phyloP scores from a whole-genome alignment of 1,140 invertebrate species.

The Armadillidium nasatum region DNA sequence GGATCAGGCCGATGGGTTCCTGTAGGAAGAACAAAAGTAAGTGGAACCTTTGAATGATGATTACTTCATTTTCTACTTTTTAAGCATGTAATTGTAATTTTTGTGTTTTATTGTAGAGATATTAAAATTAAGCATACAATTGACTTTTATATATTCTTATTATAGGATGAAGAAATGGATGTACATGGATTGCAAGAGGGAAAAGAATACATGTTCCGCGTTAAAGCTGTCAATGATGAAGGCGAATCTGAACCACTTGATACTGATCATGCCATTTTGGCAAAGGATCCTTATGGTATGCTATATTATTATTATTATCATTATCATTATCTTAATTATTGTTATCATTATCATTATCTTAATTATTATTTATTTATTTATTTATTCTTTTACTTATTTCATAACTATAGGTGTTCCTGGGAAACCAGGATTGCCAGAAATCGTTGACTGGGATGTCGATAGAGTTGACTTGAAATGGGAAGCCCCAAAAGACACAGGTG shows the following conservation, averaged over 20 bases:
- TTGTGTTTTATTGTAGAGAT: too few species aligned
- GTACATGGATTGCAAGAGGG: conserved; percentile 87
- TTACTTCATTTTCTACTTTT: not conserved
- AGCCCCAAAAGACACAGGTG: conserved; percentile 79
- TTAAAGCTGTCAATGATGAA: conserved; percentile 96
- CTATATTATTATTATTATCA: not conserved
- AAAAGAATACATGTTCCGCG: conserved; percentile 93
- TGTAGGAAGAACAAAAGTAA: conserved; percentile 65
- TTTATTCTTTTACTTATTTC: too few species aligned
- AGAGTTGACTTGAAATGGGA: conserved; percentile 90
- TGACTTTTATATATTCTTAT: too few species aligned
- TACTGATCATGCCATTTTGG: conserved; percentile 73
- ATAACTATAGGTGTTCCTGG: conserved; percentile 55
- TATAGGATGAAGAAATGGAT: conserved; percentile 74
- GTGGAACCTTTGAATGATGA: conserved; percentile 47
- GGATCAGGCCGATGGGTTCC: conserved; percentile 89
- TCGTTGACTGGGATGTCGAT: conserved; percentile 91
- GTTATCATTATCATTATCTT: too few species aligned
- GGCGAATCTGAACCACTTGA: conserved; percentile 93
- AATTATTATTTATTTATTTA: too few species aligned
- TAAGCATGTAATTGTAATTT: too few species aligned
- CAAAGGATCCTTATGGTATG: conserved; percentile 91
- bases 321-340: too few species aligned
- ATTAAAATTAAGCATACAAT: too few species aligned
- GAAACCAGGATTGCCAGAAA: conserved; percentile 84